Base-by-base conservation (phyloP, 2,888 invertebrate genomes). In the Acleris emargana region DNA sequence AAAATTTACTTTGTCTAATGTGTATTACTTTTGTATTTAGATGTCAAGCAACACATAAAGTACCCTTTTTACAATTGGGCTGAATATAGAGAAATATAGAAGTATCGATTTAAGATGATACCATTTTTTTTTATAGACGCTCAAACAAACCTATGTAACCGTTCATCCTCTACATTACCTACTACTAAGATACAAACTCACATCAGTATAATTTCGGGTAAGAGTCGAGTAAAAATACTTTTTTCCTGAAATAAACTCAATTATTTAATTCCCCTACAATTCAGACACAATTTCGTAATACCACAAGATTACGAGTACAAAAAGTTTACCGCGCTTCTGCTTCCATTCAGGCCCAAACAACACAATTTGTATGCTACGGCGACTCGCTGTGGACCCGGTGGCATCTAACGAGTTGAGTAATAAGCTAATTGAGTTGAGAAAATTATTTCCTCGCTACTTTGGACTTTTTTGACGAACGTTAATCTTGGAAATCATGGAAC, bases 271-370 rank as follows among this genome's bases (percentile, higher is more conserved):
- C n/a, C 54, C 18, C 20, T 49, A 25, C 42, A 64, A 58, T 50
- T 54, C 50, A 43, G 50, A 32, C 11, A 54, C 49, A 54, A 64
- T 64, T 49, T 64, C 59, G 59, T 64, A 59, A 64, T 64, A 43
- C 50, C 32, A 43, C 54, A 32, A 55, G 54, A 64, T 50, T 59
- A 32, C 32, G 32, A 9, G 32, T 32, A 64, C 50, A 64, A 60
- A 64, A 64, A 59, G 59, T 60, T 64, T 60, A 64, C 49, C 42
- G 28, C 64, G 25, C 28, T 32, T 64, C 64, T 59, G 59, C 28
- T 50, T 59, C 38, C 22, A 17, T 45, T 38, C 22, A 6, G 49
- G 53, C 49, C 58, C 22, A 11, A 17, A 38, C n/a, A 25, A n/a
- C 25, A 5, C 7, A 17, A 16, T 38, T 38, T 58, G 7, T 42